A percentile compares a stretch with the other conserved stretches of the same genome.
These are phyloP conservation scores for Prionace glauca DNA, from an alignment of 2,797 vertebrate genomes.

Conservation along the genomic window DNA sequence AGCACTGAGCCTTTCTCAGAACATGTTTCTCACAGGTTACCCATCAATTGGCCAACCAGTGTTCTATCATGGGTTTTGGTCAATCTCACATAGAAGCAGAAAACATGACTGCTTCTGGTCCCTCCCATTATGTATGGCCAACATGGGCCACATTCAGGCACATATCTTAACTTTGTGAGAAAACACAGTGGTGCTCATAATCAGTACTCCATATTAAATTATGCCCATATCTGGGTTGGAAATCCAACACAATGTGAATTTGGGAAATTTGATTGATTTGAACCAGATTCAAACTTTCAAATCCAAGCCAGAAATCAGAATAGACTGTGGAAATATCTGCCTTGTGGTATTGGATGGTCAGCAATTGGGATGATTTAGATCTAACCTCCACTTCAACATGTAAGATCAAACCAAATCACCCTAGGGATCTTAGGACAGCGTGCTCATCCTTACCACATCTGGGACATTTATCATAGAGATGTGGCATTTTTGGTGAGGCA, in stretches of 20 bases:
- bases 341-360: neutral
- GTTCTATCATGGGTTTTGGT: too few relatives aligned
- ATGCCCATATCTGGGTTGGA: neutral
- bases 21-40: too few relatives aligned
- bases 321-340: neutral
- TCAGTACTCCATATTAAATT: neutral
- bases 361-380: neutral
- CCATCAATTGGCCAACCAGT: too few relatives aligned
- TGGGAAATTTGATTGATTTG: slow-evolving; percentile 9
- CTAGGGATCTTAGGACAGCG: neutral
- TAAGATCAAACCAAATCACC: slow-evolving; percentile 16
- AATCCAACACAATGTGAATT: neutral
- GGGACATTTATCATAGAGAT: neutral
- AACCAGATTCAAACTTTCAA: neutral
- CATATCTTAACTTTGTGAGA: neutral
- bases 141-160: too few relatives aligned
- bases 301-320: neutral
- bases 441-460: slow-evolving; percentile 29
- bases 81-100: too few relatives aligned
- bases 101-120: too few relatives aligned
- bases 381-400: neutral
- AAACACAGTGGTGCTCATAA: neutral
- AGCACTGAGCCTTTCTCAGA: too few relatives aligned
- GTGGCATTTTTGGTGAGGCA: slow-evolving; percentile 22
- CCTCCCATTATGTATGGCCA: too few relatives aligned